Evolutionary conservation across 2,797 vertebrate genomes (phyloP).

Genomic region (Iguana delicatissima): DNA sequence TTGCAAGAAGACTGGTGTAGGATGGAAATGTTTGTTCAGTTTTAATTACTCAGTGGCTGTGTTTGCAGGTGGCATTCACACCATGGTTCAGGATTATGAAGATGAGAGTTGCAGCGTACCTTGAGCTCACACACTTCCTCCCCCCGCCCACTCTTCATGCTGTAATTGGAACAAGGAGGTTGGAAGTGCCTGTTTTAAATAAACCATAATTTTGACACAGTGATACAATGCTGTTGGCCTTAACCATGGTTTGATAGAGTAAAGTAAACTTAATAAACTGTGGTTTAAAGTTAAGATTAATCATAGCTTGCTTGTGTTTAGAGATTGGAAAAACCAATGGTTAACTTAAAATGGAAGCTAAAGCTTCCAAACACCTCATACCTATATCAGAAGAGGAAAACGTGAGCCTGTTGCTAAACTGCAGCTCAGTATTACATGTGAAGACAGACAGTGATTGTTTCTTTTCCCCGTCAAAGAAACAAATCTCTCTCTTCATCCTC

Average conservation of each 20-base stretch:
- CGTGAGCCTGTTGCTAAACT: neutral
- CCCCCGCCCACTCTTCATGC: neutral
- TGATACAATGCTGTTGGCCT: neutral
- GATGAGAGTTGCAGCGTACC: neutral
- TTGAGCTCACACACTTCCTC: no score
- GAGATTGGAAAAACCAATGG: neutral
- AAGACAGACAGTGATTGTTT: neutral
- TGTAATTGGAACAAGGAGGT: neutral
- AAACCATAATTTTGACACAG: neutral
- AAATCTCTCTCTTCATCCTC: fast-evolving
- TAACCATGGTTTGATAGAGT: neutral
- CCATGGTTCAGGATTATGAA: neutral
- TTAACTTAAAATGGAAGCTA: neutral
- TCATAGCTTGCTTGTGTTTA: neutral
- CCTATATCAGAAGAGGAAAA: neutral
- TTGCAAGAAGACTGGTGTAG: no score
- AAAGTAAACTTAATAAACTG: neutral
- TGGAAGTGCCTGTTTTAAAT: neutral
- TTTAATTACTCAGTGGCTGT: neutral
- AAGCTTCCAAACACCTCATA: neutral
- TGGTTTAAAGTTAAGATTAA: neutral
- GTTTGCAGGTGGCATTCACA: neutral
- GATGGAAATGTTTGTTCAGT: no score
- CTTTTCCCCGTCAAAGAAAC: neutral
- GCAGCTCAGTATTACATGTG: neutral